Evolutionary conservation across 2,888 invertebrate genomes (phyloP).

Genomic region (Scaptomyza caliginosa): DNA sequence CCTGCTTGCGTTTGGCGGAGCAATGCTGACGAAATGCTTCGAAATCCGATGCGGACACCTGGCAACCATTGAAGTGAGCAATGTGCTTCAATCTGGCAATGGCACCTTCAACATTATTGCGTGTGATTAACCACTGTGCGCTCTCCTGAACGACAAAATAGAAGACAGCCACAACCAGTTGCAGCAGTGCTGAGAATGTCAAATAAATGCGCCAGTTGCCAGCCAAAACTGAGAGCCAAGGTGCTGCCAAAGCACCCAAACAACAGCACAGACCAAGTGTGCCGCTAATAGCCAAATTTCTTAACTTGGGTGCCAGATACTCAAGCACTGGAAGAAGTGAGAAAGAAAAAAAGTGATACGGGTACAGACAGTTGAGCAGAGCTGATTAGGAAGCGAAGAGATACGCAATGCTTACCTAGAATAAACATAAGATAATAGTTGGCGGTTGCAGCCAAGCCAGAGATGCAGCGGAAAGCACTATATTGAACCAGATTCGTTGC

Average conservation of each 20-base stretch:
- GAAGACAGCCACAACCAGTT: conserved; percentile 83
- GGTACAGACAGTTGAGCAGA: conserved; percentile 4
- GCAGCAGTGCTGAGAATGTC: conserved; percentile 84
- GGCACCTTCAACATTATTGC: conserved; percentile 85
- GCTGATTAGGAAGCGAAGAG: conserved; percentile 22
- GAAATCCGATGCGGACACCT: conserved; percentile 80
- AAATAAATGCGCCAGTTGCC: conserved; percentile 85
- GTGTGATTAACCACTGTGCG: conserved; percentile 86
- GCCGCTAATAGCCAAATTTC: conserved; percentile 86
- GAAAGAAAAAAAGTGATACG: background rate
- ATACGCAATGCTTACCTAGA: conserved; percentile 84
- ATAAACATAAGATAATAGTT: conserved; percentile 87
- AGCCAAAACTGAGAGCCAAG: conserved; percentile 84
- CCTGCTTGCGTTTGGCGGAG: conserved; percentile 52
- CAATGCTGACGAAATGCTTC: conserved; percentile 75
- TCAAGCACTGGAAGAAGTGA: conserved; percentile 85
- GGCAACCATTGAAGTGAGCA: conserved; percentile 85
- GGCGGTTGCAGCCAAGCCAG: conserved; percentile 86
- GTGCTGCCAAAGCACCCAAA: conserved; percentile 85
- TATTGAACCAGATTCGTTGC: conserved; percentile 84
- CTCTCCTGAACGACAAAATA: conserved; percentile 86
- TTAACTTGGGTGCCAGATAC: conserved; percentile 85
- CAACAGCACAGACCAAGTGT: conserved; percentile 86
- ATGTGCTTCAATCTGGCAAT: conserved; percentile 85
- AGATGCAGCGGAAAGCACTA: conserved; percentile 85